Percentiles rank a stretch among this genome's conserved stretches.
Conservation (phyloP, 2,797 vertebrate species). For the Mormyrops boulengeri region DNA sequence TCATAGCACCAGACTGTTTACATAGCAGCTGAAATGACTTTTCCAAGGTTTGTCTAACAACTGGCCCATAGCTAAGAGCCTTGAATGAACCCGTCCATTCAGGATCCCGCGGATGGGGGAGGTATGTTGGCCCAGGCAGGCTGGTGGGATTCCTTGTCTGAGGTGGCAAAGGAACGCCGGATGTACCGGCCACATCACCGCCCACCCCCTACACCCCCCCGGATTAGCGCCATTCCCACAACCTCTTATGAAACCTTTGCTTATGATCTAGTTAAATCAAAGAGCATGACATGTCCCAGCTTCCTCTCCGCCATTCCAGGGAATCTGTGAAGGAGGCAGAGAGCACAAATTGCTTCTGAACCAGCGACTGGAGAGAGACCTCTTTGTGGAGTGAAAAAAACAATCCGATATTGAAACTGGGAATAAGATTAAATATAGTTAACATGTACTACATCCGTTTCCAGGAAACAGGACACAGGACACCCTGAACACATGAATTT, state of each 20-base stretch:
- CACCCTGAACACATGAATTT: not conserved
- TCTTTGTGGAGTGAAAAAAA: not conserved
- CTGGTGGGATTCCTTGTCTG: not conserved
- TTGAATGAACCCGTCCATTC: slow-evolving; percentile 18
- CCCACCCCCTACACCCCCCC: not conserved
- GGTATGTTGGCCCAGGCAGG: not conserved
- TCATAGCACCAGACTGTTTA: slow-evolving; percentile 20
- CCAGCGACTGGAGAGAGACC: not conserved
- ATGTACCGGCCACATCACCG: not conserved
- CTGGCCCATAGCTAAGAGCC: not conserved
- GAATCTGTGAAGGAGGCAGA: not conserved
- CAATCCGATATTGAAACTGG: not conserved
- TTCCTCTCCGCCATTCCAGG: not conserved
- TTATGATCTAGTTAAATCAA: not conserved
- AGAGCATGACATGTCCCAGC: not conserved
- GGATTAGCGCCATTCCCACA: not conserved
- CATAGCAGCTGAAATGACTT: slow-evolving; percentile 16
- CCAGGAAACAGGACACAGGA: not conserved
- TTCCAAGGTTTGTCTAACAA: slow-evolving; percentile 2
- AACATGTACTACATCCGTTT: not conserved
- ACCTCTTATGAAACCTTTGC: not conserved
- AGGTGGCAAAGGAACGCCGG: not conserved
- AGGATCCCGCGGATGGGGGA: not conserved
- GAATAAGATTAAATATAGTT: not conserved
- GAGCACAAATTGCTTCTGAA: not conserved